Evolutionary conservation across 2,113 vertebrate genomes (phyloP).

Genomic region (Lipophrys pholis): DNA sequence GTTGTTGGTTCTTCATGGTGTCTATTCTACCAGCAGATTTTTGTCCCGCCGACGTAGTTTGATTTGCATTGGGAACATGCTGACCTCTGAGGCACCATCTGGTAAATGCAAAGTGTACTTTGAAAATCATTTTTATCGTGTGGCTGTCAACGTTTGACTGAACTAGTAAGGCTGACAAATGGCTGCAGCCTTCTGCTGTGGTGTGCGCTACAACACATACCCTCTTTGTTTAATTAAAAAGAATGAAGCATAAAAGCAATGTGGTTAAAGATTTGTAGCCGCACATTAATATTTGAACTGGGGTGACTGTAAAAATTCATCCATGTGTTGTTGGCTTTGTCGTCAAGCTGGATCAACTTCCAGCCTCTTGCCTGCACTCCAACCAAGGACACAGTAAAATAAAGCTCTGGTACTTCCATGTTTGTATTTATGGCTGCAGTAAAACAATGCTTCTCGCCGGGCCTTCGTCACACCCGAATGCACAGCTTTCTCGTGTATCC

Average conservation of each 20-base stretch:
- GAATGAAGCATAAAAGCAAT: not conserved
- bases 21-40: no score
- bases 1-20: no score
- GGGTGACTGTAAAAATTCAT: not conserved
- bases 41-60: no score
- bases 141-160: not conserved
- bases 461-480: conserved; percentile 7
- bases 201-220: not conserved
- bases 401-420: not conserved
- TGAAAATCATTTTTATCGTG: not conserved
- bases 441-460: not conserved
- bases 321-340: not conserved
- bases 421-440: not conserved
- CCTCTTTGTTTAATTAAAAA: not conserved
- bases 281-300: not conserved
- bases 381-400: not conserved
- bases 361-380: not conserved
- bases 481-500: not conserved
- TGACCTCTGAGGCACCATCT: not conserved
- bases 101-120: not conserved
- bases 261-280: not conserved
- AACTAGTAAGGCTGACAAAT: not conserved
- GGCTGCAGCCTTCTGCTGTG: not conserved
- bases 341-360: no score
- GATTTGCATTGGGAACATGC: no score